phyloP scores from a whole-genome alignment of 2,113 vertebrate genomes.

The Pavo muticus region DNA sequence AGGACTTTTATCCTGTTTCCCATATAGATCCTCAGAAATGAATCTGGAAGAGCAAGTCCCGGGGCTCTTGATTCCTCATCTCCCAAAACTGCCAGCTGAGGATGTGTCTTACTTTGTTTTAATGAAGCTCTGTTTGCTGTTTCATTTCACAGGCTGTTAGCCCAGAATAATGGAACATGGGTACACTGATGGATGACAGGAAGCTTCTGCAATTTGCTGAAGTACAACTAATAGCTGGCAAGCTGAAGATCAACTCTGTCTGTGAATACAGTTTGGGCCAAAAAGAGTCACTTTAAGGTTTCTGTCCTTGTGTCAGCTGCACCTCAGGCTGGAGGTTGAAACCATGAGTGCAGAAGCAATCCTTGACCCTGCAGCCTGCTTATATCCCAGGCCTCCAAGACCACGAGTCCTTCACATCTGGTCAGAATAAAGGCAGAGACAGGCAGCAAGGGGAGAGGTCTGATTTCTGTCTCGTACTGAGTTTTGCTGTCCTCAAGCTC shows the following conservation, averaged over 20 bases:
- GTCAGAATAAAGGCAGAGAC: slow-evolving; percentile 42
- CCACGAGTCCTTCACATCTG: neutral
- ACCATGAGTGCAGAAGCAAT: neutral
- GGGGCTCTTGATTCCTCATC: neutral
- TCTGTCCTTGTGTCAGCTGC: slow-evolving; percentile 10
- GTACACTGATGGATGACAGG: slow-evolving; percentile 1
- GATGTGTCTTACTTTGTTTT: slow-evolving; percentile 26
- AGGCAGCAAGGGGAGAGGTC: slow-evolving; percentile 11
- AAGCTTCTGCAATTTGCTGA: slow-evolving; percentile 50
- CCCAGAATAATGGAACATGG: slow-evolving; percentile 40
- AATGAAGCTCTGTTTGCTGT: slow-evolving; percentile 35
- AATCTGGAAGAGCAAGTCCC: neutral
- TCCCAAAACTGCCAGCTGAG: slow-evolving; percentile 14
- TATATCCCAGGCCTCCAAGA: neutral
- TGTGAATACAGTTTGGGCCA: neutral
- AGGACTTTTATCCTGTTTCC: neutral
- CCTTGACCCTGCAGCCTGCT: neutral
- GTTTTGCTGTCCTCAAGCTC: slow-evolving; percentile 37
- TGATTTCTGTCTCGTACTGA: slow-evolving; percentile 11
- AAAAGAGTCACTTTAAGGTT: slow-evolving; percentile 23
- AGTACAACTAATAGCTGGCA: slow-evolving; percentile 53
- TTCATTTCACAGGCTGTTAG: slow-evolving; percentile 54
- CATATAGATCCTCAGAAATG: neutral
- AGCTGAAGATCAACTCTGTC: neutral
- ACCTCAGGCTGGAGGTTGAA: neutral